Evolutionary conservation across 2,888 invertebrate species (phyloP), one percentile per base, ranked within the genome.

Genomic region (Ormyrus nitidulus): DNA sequence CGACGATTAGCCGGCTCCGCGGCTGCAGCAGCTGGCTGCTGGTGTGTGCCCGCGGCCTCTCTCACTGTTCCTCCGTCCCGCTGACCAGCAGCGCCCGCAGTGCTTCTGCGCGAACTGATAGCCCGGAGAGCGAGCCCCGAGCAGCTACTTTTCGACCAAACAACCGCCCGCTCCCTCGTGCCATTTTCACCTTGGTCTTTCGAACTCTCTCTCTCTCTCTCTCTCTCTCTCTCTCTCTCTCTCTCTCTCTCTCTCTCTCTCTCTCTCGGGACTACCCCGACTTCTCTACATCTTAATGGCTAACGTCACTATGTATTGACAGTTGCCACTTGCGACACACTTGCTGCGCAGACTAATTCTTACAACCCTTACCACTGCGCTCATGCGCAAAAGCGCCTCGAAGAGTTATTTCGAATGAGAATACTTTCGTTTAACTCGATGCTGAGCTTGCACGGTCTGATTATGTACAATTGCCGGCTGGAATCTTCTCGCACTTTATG

Each of bases 61-160:
- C 34, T 34, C 13, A 56, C 56, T 10, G 48, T 10, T 65, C 8
- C 19, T 53, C 49, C 2, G 66, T 51, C 70, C 48, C 48, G 56
- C 11, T 49, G 19, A 10, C 54, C 46, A 62, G 11, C 62, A 54
- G 54, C 72, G 72, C 59, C 51, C n/a, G 34, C 34, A 53, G 19
- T 74, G 73, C 73, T 74, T 74, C 73, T 74, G 73, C 73, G 73
- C 73, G 65, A n/a, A 9, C 70, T 0, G 70, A 11, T 9, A 6
- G 49, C 6, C 13, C 9, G 44, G 34, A 53, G 53, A 53, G 6
- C 53, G 53, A 53, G 53, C 53, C 0, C 5, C 53, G 11, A 34
- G 34, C 34, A 34, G 34, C 34, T 34, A 2, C 34, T 34, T 34
- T 34, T 34, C 34, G 34, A 34, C 34, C 34, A 34, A 34, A 34